Conservation (phyloP, 1,140 invertebrate genomes). For the Homarus americanus region DNA sequence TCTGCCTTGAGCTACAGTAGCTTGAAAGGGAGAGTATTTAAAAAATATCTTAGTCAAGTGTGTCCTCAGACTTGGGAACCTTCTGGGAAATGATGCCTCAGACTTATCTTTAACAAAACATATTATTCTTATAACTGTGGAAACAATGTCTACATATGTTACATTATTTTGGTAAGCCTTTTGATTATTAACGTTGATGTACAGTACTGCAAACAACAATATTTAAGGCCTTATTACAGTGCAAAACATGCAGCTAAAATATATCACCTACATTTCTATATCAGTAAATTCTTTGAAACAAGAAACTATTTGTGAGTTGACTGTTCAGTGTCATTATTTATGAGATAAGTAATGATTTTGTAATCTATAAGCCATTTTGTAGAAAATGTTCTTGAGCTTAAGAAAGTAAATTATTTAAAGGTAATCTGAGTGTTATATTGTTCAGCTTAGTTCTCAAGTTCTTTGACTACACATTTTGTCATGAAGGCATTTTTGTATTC, state of each 20-base stretch:
- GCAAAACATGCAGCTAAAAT: slow-evolving; percentile 23
- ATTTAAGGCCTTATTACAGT: slow-evolving; percentile 41
- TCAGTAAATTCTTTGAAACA: not conserved
- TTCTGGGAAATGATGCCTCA: not conserved
- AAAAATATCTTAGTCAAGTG: not conserved
- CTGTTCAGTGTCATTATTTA: not conserved
- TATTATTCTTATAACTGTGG: not conserved
- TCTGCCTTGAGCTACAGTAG: not conserved
- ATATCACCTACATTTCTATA: not conserved
- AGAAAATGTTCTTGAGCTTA: slow-evolving; percentile 5
- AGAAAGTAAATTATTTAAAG: not conserved
- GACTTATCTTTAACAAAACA: not conserved
- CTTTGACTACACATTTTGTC: slow-evolving; percentile 11
- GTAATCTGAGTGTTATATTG: slow-evolving; percentile 34
- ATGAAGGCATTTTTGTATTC: slow-evolving; percentile 34
- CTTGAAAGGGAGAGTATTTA: not conserved
- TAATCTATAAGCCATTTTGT: not conserved
- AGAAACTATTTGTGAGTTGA: not conserved
- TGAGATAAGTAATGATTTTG: too few species aligned
- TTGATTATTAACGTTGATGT: not conserved
- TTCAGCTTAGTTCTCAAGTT: slow-evolving; percentile 38
- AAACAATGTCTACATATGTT: not conserved
- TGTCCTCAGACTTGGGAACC: not conserved
- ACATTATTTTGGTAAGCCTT: not conserved
- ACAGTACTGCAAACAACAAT: not conserved